Evolutionary conservation across 1,140 invertebrate genomes (phyloP), one percentile per base, ranked within the genome.

Genomic region (Macrocentrus cingulum): DNA sequence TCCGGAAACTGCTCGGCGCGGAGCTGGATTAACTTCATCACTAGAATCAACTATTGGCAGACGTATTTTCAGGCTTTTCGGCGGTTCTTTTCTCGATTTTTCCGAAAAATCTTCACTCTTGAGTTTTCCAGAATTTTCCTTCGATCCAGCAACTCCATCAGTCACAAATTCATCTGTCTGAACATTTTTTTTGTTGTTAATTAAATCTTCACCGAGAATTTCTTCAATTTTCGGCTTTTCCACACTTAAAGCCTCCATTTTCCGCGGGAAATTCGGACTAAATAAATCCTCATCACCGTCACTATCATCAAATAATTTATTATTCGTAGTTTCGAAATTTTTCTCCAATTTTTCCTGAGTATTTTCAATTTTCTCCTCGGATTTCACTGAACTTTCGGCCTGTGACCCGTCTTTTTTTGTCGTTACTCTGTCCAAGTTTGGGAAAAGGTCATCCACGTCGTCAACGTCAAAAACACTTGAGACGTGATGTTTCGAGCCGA

Each of bases 211-310:
- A 45, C 15, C 9, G 4, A 29, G 4, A 29, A 18, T 1, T 45
- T 25, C 42, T 42, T 55, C 20, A 23, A 54, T 42, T 16, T 55
- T 34, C n/a, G 23, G 4, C 36, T 46, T 55, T 29, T 45, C 13
- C n/a, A n/a, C n/a, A n/a, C n/a, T n/a, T n/a, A n/a, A n/a, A n/a
- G n/a, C n/a, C n/a, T n/a, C n/a, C n/a, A n/a, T n/a, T n/a, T n/a
- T n/a, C n/a, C n/a, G n/a, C n/a, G n/a, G n/a, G n/a, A n/a, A n/a
- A n/a, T 67, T 68, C 4, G 56, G 56, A 2, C 60, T 56, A 42
- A 75, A 75, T 2, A 76, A 32, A 60, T 63, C 62, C 1, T 72
- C 70, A 1, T 67, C 68, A 2, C 68, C 69, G 16, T 74, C 72
- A 11, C 66, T 66, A 22, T 71, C 66, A 15, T 72, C 71, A 16